These are phyloP conservation scores for Alauda arvensis DNA, from an alignment of 2,797 vertebrate species.

Conservation along the genomic window DNA sequence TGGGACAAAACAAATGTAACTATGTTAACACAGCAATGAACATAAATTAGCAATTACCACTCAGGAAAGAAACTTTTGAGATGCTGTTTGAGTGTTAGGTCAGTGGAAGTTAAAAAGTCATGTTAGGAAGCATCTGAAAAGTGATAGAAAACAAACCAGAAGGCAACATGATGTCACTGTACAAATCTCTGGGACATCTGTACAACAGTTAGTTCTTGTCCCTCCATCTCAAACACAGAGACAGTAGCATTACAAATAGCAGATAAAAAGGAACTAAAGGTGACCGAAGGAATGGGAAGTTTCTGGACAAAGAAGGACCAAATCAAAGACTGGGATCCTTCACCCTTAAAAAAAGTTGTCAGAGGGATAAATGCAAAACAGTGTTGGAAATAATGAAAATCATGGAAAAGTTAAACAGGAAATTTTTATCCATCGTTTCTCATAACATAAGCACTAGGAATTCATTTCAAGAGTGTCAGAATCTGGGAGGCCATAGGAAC, in stretches of 20 bases:
- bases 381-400: background rate
- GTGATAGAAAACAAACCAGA: background rate
- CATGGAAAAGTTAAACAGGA: background rate
- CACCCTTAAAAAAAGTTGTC: background rate
- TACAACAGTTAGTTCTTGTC: background rate
- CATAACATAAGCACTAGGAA: background rate
- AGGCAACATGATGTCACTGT: background rate
- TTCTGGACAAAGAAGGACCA: background rate
- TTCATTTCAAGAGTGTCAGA: background rate
- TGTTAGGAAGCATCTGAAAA: background rate
- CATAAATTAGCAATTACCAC: background rate
- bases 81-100: background rate
- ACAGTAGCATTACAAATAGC: background rate
- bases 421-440: background rate
- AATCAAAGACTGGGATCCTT: background rate
- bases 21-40: background rate
- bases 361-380: background rate
- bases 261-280: background rate
- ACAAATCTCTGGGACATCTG: background rate
- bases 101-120: background rate
- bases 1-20: background rate
- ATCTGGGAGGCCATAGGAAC: background rate
- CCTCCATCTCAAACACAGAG: background rate
- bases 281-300: background rate
- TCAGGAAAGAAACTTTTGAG: background rate